These are phyloP conservation scores for Carollia perspicillata DNA, from an alignment of 2,113 vertebrate genomes.

Conservation along the genomic window DNA sequence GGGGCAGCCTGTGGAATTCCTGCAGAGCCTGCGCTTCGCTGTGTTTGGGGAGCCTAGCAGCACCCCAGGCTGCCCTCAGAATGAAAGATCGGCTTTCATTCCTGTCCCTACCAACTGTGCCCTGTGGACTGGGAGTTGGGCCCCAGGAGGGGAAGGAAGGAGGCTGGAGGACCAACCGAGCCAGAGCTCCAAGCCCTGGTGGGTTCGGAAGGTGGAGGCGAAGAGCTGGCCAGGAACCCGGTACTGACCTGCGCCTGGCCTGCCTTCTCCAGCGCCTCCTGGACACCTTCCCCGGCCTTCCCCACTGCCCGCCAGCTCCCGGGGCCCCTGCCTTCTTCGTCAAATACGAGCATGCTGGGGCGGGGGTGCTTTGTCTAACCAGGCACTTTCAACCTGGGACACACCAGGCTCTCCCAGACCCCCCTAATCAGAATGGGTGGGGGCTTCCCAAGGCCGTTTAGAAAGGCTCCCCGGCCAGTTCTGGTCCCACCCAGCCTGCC, in stretches of 20 bases:
- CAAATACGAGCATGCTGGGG: not conserved
- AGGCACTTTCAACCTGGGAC: not conserved
- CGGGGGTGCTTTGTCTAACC: not conserved
- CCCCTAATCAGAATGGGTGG: not conserved
- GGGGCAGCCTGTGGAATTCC: not conserved
- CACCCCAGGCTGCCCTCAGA: not conserved
- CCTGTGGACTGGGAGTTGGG: not conserved
- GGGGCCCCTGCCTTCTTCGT: not conserved
- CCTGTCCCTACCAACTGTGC: not conserved
- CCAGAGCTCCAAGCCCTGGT: rapidly evolving
- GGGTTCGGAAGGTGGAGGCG: too few relatives aligned
- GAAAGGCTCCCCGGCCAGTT: not conserved
- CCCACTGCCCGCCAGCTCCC: not conserved
- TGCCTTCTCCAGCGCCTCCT: not conserved
- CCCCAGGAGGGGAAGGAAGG: not conserved
- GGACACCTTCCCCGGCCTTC: rapidly evolving
- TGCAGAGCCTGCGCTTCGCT: not conserved
- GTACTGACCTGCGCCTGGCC: not conserved
- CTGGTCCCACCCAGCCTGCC: not conserved
- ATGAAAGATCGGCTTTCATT: not conserved
- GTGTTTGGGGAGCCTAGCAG: not conserved
- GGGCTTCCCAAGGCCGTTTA: not conserved
- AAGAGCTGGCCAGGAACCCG: not conserved
- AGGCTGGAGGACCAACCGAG: not conserved
- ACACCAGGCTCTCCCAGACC: not conserved